A percentile compares a stretch with the other conserved stretches of the same genome.
Conservation (phyloP, 2,888 invertebrate genomes). For the Apomyelois bistriatella region DNA sequence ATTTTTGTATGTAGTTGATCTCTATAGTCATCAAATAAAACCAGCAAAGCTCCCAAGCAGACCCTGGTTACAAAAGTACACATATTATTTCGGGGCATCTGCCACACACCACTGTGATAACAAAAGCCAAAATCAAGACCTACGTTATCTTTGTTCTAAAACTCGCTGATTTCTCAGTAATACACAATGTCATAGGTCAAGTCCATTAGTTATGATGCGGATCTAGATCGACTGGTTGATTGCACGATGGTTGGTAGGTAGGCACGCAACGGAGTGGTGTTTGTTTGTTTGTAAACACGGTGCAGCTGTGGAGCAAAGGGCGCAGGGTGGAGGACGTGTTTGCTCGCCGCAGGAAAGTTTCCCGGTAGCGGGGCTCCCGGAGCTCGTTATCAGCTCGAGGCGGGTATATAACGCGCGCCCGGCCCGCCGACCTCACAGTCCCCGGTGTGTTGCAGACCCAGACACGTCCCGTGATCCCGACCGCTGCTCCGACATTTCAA, state of each 20-base stretch:
- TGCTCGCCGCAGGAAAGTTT: slow-evolving; percentile 24
- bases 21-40: too few relatives aligned
- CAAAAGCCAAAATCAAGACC: not conserved
- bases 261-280: not conserved
- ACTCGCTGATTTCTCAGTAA: slow-evolving; percentile 11
- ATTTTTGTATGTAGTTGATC: too few relatives aligned
- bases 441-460: slow-evolving; percentile 34
- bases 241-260: not conserved
- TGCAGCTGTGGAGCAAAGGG: slow-evolving; percentile 11
- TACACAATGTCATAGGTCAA: slow-evolving; percentile 20
- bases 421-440: slow-evolving; percentile 35
- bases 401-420: slow-evolving; percentile 33
- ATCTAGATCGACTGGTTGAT: not conserved
- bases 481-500: slow-evolving; percentile 9
- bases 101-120: too few relatives aligned
- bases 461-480: slow-evolving; percentile 20
- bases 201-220: not conserved
- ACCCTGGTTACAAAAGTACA: too few relatives aligned
- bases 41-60: too few relatives aligned
- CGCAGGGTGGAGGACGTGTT: slow-evolving; percentile 30
- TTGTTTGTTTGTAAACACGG: not conserved
- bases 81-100: too few relatives aligned
- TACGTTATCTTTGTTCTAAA: not conserved
- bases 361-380: slow-evolving; percentile 12
- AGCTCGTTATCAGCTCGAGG: slow-evolving; percentile 22